Base-by-base conservation (phyloP, 2,888 invertebrate species). In the Cerastis leucographa region DNA sequence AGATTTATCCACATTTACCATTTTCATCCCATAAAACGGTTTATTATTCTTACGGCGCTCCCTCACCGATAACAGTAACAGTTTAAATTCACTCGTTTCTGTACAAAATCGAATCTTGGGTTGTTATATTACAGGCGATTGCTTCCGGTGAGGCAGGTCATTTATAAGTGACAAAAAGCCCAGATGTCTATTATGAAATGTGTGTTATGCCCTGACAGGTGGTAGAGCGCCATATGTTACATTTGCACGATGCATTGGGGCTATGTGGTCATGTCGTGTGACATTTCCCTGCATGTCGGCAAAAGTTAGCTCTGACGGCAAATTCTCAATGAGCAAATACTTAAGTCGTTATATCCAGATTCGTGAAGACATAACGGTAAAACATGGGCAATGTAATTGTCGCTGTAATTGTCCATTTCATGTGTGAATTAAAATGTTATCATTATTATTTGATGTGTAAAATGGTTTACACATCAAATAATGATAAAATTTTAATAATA, bases 111-210 rank as follows among this genome's bases (percentile, higher is more conserved):
- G 5, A 54, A 12, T 54, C n/a, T 54, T 54, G n/a, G n/a, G 2
- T 51, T 54, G 54, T n/a, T 54, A 51, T 9, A 51, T 51, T 9
- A 54, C 54, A 11, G 11, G 54, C 54, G 12, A 54, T n/a, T 59
- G 29, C 29, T 29, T 17, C 29, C 29, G 8, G 29, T 17, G 29
- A 29, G 6, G 19, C 0, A n/a, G 12, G 25, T 59, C 59, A 3
- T 59, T 11, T 29, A 49, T 19, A 14, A n/a, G 22, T 46, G n/a
- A 54, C 35, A 65, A 54, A 12, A 35, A 22, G 17, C 2, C 17
- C 56, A 65, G 76, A 76, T 56, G 46, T n/a, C 14, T 5, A 7
- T 46, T 46, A 74, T 40, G 44, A 40, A 75, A 46, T 75, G 44
- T 65, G n/a, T 75, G 29, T 35, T 35, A 54, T 46, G 25, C 51